phyloP scores from a whole-genome alignment of 2,888 invertebrate genomes.

The Nomada lathburiana region DNA sequence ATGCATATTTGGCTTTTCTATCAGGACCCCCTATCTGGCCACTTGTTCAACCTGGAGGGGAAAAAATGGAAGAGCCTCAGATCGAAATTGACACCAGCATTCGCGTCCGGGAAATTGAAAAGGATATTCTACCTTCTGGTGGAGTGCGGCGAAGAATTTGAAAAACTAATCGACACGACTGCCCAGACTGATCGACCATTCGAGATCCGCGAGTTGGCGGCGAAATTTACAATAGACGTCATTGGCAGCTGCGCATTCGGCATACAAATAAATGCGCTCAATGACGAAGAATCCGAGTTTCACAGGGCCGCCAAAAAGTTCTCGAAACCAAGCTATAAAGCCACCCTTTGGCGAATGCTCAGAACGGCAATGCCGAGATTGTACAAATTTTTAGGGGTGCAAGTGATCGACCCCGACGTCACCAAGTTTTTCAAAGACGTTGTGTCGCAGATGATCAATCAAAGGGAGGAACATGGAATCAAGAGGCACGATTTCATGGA shows the following conservation, averaged over 20 bases:
- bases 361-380: constrained; percentile 77
- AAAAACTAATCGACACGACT: constrained; percentile 72
- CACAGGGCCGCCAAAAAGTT: constrained; percentile 80
- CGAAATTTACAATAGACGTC: constrained; percentile 85
- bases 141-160: constrained; percentile 82
- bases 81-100: constrained; percentile 84
- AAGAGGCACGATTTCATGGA: constrained; percentile 83
- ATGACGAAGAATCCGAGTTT: constrained; percentile 82
- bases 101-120: constrained; percentile 85
- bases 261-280: constrained; percentile 84
- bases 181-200: constrained; percentile 54
- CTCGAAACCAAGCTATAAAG: constrained; percentile 80
- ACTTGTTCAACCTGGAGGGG: constrained; percentile 84
- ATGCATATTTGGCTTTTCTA: not conserved
- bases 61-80: constrained; percentile 84
- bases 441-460: constrained; percentile 80
- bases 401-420: constrained; percentile 78
- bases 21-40: constrained; percentile 81
- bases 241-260: constrained; percentile 85
- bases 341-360: constrained; percentile 81
- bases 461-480: constrained; percentile 75
- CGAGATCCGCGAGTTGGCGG: constrained; percentile 83
- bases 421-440: constrained; percentile 80
- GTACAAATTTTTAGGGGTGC: constrained; percentile 75
- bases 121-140: constrained; percentile 83